Evolutionary conservation across 64 coral and sea anemone species (phyloP), one percentile per base, ranked within the genome.

Genomic region (Pocillopora verrucosa): DNA sequence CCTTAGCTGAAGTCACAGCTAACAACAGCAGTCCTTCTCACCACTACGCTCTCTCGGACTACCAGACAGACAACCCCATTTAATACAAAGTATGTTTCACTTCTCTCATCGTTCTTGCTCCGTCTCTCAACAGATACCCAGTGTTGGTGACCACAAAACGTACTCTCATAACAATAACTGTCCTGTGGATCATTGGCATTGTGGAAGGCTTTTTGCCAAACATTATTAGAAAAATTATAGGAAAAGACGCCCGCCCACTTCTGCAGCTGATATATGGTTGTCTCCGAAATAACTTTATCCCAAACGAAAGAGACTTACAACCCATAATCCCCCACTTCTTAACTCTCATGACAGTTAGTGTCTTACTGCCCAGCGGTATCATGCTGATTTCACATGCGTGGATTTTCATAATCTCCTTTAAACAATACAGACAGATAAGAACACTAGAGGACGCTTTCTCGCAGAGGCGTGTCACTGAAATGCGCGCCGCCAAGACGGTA

Each of bases 351-450:
- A 57, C 82, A 24, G 1, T 85, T 12, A 68, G 22, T 11, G 65
- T 72, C 38, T 72, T 85, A 37, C 24, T 85, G 65, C 82, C 82
- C 36, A 85, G 82, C 82, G 82, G 82, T 13, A 57, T 85, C 10
- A 85, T 85, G 82, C 82, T 85, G 5, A 22, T 85, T 11, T 72
- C 82, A 38, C 82, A 85, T 34, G 82, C 82, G 37, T 72, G 63
- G 82, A 85, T 85, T 72, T 85, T 72, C 65, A 58, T 56, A 3
- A 85, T 85, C 65, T 72, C 82, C 13, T 11, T 16, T 36, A 56
- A 19, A n/a, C 82, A 85, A 58, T 30, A 72, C 82, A 20, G 19
- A 57, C 37, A 65, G 2, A 85, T 85, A 36, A 65, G 82, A 20
- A 38, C 16, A 3, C 5, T 85, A 36, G 63, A 85, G 57, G 82